Base-by-base conservation (phyloP, 2,113 vertebrate genomes). In the Butastur rufipennis region DNA sequence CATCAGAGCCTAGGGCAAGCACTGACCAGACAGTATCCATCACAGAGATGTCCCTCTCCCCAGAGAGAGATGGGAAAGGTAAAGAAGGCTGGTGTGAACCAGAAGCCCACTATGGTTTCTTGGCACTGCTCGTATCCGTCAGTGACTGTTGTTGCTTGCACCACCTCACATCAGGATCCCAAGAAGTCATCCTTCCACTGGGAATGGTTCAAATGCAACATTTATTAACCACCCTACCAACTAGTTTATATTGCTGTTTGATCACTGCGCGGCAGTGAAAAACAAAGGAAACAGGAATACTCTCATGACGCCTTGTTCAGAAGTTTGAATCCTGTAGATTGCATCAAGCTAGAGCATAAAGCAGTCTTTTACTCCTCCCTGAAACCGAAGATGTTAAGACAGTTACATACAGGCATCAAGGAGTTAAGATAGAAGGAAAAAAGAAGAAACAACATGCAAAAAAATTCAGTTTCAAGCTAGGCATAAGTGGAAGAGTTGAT, bases 91-190 rank as follows among this genome's bases (percentile, higher is more conserved):
- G 0, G 4, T 4, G 11, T 19, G 65, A 93, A 56, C 20, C 50
- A 55, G 66, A 84, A 11, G 4, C 26, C 52, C 1, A 0, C 32
- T 55, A 31, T 0, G 13, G 21, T 38, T 74, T 53, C 50, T 48
- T 15, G 4, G 73, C 0, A 4, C 70, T 36, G 7, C n/a, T 67
- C 0, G 0, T 32, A 61, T 16, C 13, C 11, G 14, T 19, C 8
- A 18, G 55, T 23, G 50, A 59, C 71, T 16, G 10, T 71, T 45
- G 34, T 13, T 42, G 68, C 47, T 84, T 25, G 22, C 6, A 25
- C 20, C 29, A 56, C 10, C 18, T 82, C 0, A 0, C 22, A 4
- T 1, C 20, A 18, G 22, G 22, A 67, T 42, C 26, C n/a, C 61
- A 66, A 48, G 48, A 94, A 86, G 6, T 34, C 6, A 8, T 27